Evolutionary conservation across 2,888 invertebrate species (phyloP), one percentile per base, ranked within the genome.

Genomic region (Sminthurinus aureus): DNA sequence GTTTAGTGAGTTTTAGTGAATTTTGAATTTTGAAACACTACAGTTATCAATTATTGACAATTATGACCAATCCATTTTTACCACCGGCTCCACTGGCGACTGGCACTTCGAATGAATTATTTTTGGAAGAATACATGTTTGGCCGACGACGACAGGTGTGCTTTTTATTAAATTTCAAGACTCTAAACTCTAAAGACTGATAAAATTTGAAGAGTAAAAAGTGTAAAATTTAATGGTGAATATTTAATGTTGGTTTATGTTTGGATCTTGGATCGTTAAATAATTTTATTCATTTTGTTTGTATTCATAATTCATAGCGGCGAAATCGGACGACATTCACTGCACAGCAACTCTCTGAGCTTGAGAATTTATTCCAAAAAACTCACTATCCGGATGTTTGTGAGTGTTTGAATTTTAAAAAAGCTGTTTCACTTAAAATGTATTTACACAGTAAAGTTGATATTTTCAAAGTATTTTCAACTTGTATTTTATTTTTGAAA

Each of bases 281-380:
- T 58, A 15, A 6, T 18, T 18, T 58, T 52, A 51, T 50, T 9
- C 15, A 22, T 75, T 76, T 76, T 58, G 76, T 50, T 76, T 58
- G 51, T 71, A 9, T 26, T 0, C 13, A 71, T 13, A 97, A 93
- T 93, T 22, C 11, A 71, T 11, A 98, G 93, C 93, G 97, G 85
- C 93, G 97, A 85, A 97, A 97, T 91, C 92, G 98, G 58, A 98
- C 98, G 12, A 98, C 97, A 0, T 98, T 98, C 90, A 97, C 96
- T 51, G 96, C 97, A 0, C 96, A 97, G 90, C 98, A 98, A 91
- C 92, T 98, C 77, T 95, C 96, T 90, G 96, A 97, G 90, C 91
- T 98, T 89, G 98, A 98, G 90, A 94, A 96, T 0, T 92, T 98
- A 26, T 98, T 98, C 91, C 96, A 96, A 90, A 96, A 96, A 91